Evolutionary conservation across 2,113 vertebrate species (phyloP).

Genomic region (Brachirus orientalis): DNA sequence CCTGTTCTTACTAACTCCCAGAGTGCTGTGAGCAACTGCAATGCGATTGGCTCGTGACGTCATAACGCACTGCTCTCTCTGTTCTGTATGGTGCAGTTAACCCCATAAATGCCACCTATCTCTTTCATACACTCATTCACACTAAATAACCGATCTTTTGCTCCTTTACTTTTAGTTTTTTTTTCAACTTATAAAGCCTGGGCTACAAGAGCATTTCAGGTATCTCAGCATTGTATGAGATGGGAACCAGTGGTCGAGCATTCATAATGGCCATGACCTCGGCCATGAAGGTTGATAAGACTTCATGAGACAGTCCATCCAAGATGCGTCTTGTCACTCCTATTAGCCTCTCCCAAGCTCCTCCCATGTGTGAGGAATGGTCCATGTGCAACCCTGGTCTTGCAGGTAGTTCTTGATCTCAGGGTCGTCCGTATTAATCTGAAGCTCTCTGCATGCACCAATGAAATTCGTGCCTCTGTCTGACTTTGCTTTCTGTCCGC

Average conservation of each 20-base stretch:
- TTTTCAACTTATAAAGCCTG: too few relatives aligned
- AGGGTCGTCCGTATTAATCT: neutral
- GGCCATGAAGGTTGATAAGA: conserved; percentile 37
- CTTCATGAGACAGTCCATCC: conserved; percentile 30
- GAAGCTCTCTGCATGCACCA: conserved; percentile 10
- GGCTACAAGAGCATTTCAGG: conserved; percentile 10
- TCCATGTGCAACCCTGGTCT: conserved; percentile 3
- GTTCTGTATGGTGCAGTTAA: too few relatives aligned
- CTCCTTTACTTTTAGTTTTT: too few relatives aligned
- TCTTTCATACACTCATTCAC: too few relatives aligned
- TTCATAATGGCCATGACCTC: conserved; percentile 32
- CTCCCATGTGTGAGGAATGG: neutral
- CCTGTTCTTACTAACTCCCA: too few relatives aligned
- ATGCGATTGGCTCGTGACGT: too few relatives aligned
- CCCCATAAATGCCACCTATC: too few relatives aligned
- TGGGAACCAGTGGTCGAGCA: neutral
- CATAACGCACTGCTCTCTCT: too few relatives aligned
- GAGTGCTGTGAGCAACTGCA: too few relatives aligned
- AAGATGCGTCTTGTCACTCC: conserved; percentile 23
- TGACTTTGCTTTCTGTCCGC: too few relatives aligned
- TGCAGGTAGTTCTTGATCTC: conserved; percentile 9
- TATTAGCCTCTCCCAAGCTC: neutral
- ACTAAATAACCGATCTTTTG: too few relatives aligned
- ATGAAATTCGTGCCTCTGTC: conserved; percentile 13
- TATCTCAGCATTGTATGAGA: conserved; percentile 1